Evolutionary conservation across 2,888 invertebrate species (phyloP).

Genomic region (Parasteatoda lunata): DNA sequence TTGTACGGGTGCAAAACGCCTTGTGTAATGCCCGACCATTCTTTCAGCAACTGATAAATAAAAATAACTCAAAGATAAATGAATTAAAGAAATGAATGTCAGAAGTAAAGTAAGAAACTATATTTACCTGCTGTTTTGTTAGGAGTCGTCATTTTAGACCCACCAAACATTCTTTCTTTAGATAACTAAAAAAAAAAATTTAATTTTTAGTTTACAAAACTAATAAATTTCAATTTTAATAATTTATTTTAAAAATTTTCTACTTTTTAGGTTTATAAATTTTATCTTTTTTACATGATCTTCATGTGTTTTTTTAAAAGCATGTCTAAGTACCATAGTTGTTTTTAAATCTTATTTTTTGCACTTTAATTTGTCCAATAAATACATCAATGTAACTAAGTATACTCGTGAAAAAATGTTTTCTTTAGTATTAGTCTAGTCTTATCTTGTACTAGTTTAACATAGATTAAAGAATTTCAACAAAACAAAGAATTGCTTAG

Average conservation of each 20-base stretch:
- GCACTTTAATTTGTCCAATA: no score
- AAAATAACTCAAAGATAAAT: background rate
- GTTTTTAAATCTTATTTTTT: no score
- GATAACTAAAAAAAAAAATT: constrained; percentile 42
- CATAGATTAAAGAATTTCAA: no score
- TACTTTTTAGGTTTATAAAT: background rate
- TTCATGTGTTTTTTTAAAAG: no score
- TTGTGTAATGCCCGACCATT: constrained; percentile 73
- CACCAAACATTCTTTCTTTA: constrained; percentile 55
- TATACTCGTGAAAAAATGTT: no score
- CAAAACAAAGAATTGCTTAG: no score
- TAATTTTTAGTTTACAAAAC: background rate
- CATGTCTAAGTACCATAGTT: no score
- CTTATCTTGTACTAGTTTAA: no score
- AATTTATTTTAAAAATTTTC: background rate
- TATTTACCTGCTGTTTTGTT: constrained; percentile 34
- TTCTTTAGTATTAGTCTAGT: no score
- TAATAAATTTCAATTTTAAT: background rate
- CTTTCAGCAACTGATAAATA: constrained; percentile 73
- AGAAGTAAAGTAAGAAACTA: background rate
- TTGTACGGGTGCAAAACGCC: constrained; percentile 68
- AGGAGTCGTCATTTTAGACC: background rate
- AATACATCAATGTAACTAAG: no score
- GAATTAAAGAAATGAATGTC: background rate
- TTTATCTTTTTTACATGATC: background rate